phyloP scores from a whole-genome alignment of 2,113 vertebrate genomes.

The Arothron firmamentum region DNA sequence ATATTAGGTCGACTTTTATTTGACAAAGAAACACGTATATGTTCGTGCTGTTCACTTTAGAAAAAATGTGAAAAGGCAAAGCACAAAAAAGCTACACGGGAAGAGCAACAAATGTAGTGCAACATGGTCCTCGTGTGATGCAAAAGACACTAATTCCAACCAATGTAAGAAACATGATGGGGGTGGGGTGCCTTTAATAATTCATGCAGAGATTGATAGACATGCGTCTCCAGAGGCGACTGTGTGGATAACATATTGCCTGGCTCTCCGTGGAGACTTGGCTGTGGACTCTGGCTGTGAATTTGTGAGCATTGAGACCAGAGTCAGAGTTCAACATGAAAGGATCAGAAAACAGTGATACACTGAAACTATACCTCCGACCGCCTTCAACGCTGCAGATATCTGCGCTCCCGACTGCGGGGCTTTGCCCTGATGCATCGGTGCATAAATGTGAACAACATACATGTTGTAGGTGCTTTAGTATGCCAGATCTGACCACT shows the following conservation, averaged over 20 bases:
- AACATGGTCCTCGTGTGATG: constrained; percentile 13
- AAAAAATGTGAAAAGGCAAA: background rate
- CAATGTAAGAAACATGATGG: constrained; percentile 41
- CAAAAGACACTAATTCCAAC: constrained; percentile 40
- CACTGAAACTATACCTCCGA: constrained; percentile 9
- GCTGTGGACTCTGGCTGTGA: constrained; percentile 44
- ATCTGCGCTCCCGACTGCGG: constrained; percentile 11
- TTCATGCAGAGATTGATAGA: constrained; percentile 60
- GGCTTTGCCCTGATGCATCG: constrained; percentile 6
- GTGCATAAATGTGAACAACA: background rate
- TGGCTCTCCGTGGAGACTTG: constrained; percentile 36
- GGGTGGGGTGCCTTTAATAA: constrained; percentile 47
- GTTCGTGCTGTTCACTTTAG: background rate
- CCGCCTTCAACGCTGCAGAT: constrained; percentile 16
- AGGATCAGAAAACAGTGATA: constrained; percentile 17
- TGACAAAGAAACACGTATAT: background rate
- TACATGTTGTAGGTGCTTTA: no score
- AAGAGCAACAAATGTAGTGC: background rate
- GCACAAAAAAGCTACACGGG: constrained; percentile 4
- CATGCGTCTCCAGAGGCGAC: constrained; percentile 46
- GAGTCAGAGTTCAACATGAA: constrained; percentile 58
- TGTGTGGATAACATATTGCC: constrained; percentile 34
- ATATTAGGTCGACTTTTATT: background rate
- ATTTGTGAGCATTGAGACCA: constrained; percentile 55
- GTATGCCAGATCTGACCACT: no score